Evolutionary conservation across 2,113 vertebrate genomes (phyloP).

Genomic region (Gopherus evgoodei): DNA sequence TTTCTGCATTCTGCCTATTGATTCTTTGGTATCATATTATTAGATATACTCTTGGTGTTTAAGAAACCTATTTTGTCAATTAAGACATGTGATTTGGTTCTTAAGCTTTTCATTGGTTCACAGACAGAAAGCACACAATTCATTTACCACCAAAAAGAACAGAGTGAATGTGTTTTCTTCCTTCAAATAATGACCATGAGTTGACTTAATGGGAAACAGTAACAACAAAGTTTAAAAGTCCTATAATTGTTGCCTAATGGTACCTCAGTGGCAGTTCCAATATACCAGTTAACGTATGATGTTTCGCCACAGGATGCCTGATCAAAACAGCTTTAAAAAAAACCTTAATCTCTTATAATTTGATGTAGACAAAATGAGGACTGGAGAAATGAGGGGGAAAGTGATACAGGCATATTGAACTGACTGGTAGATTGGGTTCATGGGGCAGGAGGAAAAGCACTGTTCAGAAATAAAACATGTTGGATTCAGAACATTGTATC

Average conservation of each 20-base stretch:
- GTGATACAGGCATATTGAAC: rapidly evolving
- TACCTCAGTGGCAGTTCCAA: slow-evolving; percentile 27
- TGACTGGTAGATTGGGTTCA: not conserved
- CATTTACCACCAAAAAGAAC: not conserved
- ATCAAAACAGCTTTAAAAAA: slow-evolving; percentile 39
- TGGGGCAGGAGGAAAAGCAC: not conserved
- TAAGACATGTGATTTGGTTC: not conserved
- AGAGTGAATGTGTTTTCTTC: not conserved
- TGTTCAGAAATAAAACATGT: not conserved
- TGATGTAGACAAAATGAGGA: not conserved
- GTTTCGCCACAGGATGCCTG: slow-evolving; percentile 47
- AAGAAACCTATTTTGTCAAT: not conserved
- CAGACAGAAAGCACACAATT: not conserved
- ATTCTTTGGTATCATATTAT: not conserved
- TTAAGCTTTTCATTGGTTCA: not conserved
- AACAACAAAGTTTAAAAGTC: slow-evolving; percentile 37
- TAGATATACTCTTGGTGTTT: not conserved
- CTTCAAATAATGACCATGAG: not conserved
- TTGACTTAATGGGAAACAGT: not conserved
- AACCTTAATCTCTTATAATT: not conserved
- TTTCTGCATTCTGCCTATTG: not conserved
- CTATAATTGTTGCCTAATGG: slow-evolving; percentile 46
- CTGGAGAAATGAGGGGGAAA: not conserved
- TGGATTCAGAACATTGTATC: slow-evolving; percentile 4
- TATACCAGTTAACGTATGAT: slow-evolving; percentile 11